A percentile compares a stretch with the other conserved stretches of the same genome.
Evolutionary conservation across 2,797 vertebrate genomes (phyloP).

Genomic region (Coccyzus lansbergi): DNA sequence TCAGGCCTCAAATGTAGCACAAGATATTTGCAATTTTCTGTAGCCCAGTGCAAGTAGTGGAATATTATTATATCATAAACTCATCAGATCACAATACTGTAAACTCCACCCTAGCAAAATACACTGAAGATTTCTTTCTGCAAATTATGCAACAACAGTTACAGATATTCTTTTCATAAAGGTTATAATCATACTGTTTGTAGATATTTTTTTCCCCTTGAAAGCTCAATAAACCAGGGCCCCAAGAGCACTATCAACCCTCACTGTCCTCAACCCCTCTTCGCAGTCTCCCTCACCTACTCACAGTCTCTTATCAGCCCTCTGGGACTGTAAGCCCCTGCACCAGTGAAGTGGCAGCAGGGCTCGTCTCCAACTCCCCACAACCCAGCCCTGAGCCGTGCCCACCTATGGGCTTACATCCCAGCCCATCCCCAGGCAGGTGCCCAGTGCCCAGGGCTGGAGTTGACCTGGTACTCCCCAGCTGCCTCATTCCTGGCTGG

Average conservation of each 20-base stretch:
- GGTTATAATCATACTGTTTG: background rate
- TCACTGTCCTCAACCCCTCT: background rate
- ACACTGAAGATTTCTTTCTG: background rate
- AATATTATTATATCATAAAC: background rate
- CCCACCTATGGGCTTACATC: fast-evolving
- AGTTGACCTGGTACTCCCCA: background rate
- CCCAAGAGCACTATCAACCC: background rate
- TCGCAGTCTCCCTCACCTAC: fast-evolving
- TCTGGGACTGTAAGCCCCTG: fast-evolving
- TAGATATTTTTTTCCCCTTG: background rate
- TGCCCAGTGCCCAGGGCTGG: fast-evolving
- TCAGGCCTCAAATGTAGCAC: background rate
- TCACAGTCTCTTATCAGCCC: fast-evolving
- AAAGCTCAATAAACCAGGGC: background rate
- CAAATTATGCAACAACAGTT: background rate
- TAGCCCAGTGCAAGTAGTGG: background rate
- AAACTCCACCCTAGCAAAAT: background rate
- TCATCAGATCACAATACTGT: background rate
- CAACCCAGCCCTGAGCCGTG: background rate
- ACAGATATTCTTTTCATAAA: background rate
- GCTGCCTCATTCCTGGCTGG: background rate
- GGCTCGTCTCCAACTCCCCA: background rate
- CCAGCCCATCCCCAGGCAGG: background rate
- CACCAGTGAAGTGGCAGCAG: fast-evolving
- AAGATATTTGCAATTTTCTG: background rate